Base-by-base conservation (phyloP, 1,140 invertebrate genomes). In the Leguminivora glycinivorella region DNA sequence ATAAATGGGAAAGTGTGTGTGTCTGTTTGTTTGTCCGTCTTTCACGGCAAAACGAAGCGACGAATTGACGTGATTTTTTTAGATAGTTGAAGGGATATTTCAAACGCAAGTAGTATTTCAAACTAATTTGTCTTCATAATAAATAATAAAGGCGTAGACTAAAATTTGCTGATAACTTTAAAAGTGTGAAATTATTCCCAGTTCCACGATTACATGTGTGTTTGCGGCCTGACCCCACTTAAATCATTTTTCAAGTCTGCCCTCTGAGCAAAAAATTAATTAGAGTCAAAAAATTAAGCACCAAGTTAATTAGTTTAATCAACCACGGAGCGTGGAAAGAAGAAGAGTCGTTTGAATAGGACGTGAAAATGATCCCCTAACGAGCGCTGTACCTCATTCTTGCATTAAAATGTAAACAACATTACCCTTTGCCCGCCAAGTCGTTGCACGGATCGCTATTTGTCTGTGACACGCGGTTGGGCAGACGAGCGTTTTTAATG, bases 351-450 rank as follows among this genome's bases (percentile, higher is more conserved):
- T 82, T 84, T 75, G 72, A 74, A 74, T 71, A 75, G 77, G 72
- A 73, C 77, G 73, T 76, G 75, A 81, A 81, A 86, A 83, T 74
- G 81, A 73, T 76, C 87, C 80, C 82, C 80, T 83, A 86, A 86
- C 82, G 83, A 87, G 81, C 78, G 72, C 67, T 67, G 77, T 76
- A 31, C 56, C 77, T 70, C 78, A 80, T 83, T 90, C 86, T 88
- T 88, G 81, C 85, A 88, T 87, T 90, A 89, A 88, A 89, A 85
- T 87, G 86, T 90, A 89, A 89, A 88, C 87, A 86, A 82, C 81
- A 68, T 68, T 69, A 71, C 83, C 81, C 85, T 85, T 81, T 86
- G 87, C 80, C 79, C 77, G 76, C 70, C 72, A 80, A 83, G 81
- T 80, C 77, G 76, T 80, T 77, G 80, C 73, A 80, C 75, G 78